Evolutionary conservation across 2,113 vertebrate genomes (phyloP).

Genomic region (Austrofundulus limnaeus): DNA sequence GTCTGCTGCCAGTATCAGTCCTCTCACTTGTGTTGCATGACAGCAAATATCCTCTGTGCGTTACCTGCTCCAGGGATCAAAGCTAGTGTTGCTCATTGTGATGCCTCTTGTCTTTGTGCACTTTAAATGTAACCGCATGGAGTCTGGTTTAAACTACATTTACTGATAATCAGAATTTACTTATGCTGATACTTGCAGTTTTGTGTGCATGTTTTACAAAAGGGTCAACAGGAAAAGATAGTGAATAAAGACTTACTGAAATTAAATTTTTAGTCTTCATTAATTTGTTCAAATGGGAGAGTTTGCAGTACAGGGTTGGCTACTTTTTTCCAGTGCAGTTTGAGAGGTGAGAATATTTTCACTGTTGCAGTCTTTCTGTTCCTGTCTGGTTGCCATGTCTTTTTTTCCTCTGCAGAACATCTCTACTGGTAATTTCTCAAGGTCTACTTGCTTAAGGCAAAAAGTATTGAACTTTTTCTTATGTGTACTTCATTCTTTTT

Average conservation of each 20-base stretch:
- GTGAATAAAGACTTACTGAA: background rate
- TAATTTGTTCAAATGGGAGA: background rate
- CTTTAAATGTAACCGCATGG: conserved; percentile 39
- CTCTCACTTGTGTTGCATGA: conserved; percentile 46
- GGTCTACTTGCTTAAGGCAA: conserved; percentile 21
- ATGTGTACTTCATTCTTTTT: background rate
- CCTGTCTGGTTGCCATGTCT: background rate
- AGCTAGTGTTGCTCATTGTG: conserved; percentile 25
- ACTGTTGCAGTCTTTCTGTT: conserved; percentile 7
- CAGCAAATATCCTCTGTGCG: conserved; percentile 47
- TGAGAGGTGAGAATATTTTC: conserved; percentile 13
- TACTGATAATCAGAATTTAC: background rate
- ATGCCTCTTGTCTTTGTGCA: conserved; percentile 38
- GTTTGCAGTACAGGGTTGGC: conserved; percentile 8
- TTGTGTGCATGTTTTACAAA: conserved; percentile 4
- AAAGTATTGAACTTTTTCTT: conserved; percentile 21
- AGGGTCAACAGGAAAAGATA: background rate
- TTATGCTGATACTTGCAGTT: background rate
- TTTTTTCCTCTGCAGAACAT: conserved; percentile 45
- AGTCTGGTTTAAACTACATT: conserved; percentile 2
- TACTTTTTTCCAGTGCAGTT: conserved; percentile 42
- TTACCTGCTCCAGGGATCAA: conserved; percentile 24
- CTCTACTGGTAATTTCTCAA: conserved; percentile 30
- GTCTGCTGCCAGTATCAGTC: conserved; percentile 26
- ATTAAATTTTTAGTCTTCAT: conserved; percentile 1